Evolutionary conservation across 2,113 vertebrate species (phyloP).

Genomic region (Phrynosoma platyrhinos): DNA sequence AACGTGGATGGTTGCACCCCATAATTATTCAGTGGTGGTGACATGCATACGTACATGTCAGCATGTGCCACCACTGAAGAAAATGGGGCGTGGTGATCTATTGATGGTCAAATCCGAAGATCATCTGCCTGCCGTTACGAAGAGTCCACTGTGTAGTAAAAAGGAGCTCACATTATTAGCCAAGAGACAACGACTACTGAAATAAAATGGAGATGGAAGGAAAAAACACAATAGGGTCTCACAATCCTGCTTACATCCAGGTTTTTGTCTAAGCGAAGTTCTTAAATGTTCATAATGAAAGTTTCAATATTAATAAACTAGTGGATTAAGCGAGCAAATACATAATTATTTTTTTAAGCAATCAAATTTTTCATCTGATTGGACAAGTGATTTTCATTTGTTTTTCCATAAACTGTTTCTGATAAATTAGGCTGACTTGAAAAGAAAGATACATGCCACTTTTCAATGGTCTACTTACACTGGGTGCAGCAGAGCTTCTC

Average conservation of each 20-base stretch:
- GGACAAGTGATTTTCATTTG: neutral
- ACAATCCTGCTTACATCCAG: neutral
- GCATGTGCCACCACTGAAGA: too few species aligned
- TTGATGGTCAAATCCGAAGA: too few species aligned
- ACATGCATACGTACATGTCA: too few species aligned
- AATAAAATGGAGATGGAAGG: neutral
- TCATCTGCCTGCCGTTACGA: too few species aligned
- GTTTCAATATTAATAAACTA: neutral
- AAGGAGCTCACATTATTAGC: neutral
- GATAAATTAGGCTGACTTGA: neutral
- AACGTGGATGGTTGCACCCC: too few species aligned
- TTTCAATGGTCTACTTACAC: slow-evolving; percentile 80
- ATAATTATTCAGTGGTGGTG: too few species aligned
- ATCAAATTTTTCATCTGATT: neutral
- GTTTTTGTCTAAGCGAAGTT: neutral
- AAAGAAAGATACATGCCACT: neutral
- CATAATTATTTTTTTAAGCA: neutral
- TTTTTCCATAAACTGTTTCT: neutral
- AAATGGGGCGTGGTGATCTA: too few species aligned
- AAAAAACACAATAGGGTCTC: neutral
- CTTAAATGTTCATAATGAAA: neutral
- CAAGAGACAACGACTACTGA: neutral
- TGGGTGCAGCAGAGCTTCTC: slow-evolving; percentile 88
- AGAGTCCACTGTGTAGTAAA: neutral
- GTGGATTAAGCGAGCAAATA: neutral